Evolutionary conservation across 2,113 vertebrate species (phyloP).

Genomic region (Phylloscopus whistleri): DNA sequence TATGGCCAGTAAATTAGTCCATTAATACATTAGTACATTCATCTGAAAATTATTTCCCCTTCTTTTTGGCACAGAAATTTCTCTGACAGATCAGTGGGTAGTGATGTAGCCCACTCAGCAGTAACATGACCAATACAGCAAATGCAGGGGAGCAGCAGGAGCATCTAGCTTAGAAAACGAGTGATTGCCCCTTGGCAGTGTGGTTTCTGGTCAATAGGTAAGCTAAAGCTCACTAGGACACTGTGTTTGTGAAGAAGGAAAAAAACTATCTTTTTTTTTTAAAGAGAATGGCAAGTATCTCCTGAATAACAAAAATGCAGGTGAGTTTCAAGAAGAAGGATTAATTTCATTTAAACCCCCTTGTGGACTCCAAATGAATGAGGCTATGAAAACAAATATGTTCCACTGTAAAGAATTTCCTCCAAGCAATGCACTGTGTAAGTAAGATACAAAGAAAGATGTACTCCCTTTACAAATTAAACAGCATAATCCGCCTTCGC

Average conservation of each 20-base stretch:
- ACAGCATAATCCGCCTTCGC: not conserved
- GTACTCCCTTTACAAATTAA: not conserved
- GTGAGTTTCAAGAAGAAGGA: not conserved
- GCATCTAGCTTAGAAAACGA: not conserved
- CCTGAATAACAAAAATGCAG: not conserved
- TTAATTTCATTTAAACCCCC: not conserved
- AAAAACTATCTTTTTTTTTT: not conserved
- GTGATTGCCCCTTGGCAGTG: not conserved
- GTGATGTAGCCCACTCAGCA: not conserved
- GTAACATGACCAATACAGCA: not conserved
- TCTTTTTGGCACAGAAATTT: not conserved
- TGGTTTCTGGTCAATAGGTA: not conserved
- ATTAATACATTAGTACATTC: not conserved
- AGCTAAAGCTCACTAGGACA: not conserved
- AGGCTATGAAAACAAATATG: not conserved
- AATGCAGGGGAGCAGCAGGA: not conserved
- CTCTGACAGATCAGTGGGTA: not conserved
- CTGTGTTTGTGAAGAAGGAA: not conserved
- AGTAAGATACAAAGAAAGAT: conserved; percentile 8
- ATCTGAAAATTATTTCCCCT: not conserved
- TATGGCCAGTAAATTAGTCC: no score
- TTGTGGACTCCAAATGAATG: not conserved
- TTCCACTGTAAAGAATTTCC: not conserved
- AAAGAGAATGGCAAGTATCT: not conserved
- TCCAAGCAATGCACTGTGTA: not conserved